Percentiles rank a stretch among this genome's conserved stretches.
Conservation (phyloP, 2,113 vertebrate genomes). For the Urocynchramus pylzowi region DNA sequence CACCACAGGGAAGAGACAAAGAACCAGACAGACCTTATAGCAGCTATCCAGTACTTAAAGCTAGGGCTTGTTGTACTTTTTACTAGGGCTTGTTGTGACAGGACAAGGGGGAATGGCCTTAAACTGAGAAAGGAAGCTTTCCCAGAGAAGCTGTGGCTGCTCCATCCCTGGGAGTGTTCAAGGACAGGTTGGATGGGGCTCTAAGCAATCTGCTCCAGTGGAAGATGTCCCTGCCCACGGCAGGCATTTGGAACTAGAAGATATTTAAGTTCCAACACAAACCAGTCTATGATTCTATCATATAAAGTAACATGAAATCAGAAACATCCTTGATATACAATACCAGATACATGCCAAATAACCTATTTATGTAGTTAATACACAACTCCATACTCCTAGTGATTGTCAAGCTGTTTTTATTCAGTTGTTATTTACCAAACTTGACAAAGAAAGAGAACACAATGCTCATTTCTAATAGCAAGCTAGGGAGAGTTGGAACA, state of each 20-base stretch:
- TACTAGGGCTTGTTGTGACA: background rate
- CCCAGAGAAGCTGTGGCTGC: background rate
- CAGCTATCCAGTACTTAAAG: background rate
- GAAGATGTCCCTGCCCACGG: background rate
- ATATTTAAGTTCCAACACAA: background rate
- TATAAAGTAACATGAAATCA: background rate
- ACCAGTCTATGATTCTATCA: background rate
- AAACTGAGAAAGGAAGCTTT: background rate
- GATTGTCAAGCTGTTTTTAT: background rate
- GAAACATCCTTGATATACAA: background rate
- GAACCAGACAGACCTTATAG: background rate
- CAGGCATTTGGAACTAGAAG: background rate
- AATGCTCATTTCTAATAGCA: background rate
- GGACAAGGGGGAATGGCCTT: background rate
- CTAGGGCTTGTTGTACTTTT: background rate
- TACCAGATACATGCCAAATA: background rate
- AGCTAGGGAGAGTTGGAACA: background rate
- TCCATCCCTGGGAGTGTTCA: background rate
- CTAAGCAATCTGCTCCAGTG: background rate
- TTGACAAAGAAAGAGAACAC: background rate
- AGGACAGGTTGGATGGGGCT: background rate
- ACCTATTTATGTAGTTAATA: background rate
- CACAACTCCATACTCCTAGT: background rate
- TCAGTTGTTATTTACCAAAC: background rate
- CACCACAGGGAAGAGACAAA: background rate